These are phyloP conservation scores for Pseudorhombus dupliciocellatus DNA, from an alignment of 2,113 vertebrate genomes.

Conservation along the genomic window DNA sequence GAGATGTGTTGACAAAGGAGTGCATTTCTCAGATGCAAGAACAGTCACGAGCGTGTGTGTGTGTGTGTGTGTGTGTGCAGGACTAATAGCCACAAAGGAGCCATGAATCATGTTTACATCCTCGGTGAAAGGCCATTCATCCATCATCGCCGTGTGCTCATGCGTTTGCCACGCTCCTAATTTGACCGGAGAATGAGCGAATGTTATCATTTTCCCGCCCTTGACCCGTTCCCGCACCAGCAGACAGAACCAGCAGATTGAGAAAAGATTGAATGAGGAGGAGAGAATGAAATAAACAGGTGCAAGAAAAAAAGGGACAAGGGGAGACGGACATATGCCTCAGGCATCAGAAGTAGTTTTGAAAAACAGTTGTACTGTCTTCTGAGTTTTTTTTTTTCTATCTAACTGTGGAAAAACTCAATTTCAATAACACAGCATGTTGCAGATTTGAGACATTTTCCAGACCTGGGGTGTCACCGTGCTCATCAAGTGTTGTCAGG, in stretches of 20 bases:
- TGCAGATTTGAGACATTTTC: constrained; percentile 50
- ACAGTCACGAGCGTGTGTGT: constrained; percentile 4
- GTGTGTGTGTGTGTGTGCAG: constrained; percentile 23
- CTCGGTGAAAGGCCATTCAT: constrained; percentile 62
- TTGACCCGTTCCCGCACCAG: constrained; percentile 65
- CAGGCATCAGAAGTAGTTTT: constrained; percentile 44
- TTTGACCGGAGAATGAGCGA: constrained; percentile 72
- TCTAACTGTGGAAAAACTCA: constrained; percentile 37
- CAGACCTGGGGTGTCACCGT: constrained; percentile 28
- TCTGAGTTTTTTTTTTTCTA: constrained; percentile 37
- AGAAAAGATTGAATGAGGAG: constrained; percentile 54
- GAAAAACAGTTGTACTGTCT: constrained; percentile 50
- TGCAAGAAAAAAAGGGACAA: background rate
- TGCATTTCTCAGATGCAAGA: constrained; percentile 43
- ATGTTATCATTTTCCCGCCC: constrained; percentile 77
- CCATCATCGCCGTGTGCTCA: constrained; percentile 56
- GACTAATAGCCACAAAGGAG: constrained; percentile 53
- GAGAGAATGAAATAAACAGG: constrained; percentile 55
- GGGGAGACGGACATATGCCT: constrained; percentile 13
- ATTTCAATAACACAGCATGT: constrained; percentile 57
- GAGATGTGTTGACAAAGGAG: constrained; percentile 60
- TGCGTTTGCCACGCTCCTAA: constrained; percentile 50
- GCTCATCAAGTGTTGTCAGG: constrained; percentile 60
- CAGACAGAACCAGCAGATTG: constrained; percentile 55
- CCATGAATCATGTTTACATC: constrained; percentile 72